A percentile compares a stretch with the other conserved stretches of the same genome.
phyloP scores from a whole-genome alignment of 1,140 invertebrate genomes.

The Zaprionus ornatus region DNA sequence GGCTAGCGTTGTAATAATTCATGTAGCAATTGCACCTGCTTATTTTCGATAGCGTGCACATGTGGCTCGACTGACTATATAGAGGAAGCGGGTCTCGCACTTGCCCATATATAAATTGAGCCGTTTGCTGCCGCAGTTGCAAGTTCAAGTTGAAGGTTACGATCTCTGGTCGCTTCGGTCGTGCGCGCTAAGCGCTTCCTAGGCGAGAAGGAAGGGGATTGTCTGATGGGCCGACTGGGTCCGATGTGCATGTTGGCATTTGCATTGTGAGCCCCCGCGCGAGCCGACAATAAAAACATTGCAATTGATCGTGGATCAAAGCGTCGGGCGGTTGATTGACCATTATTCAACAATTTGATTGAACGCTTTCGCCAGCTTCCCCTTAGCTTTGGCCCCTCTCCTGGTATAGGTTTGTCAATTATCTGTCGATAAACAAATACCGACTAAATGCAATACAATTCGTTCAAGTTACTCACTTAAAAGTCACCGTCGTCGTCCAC shows the following conservation, averaged over 20 bases:
- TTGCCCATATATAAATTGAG: conserved; percentile 28
- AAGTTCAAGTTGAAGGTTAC: conserved; percentile 69
- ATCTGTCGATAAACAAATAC: conserved; percentile 61
- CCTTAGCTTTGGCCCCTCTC: neutral
- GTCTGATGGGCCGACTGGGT: neutral
- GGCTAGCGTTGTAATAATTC: conserved; percentile 59
- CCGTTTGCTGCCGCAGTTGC: conserved; percentile 14
- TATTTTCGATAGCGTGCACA: conserved; percentile 46
- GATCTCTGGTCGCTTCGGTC: conserved; percentile 3
- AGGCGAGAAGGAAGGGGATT: too few species aligned
- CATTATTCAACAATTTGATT: conserved; percentile 69
- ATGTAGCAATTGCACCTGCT: conserved; percentile 55
- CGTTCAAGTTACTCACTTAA: conserved; percentile 60
- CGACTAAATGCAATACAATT: conserved; percentile 53
- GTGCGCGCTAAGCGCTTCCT: neutral
- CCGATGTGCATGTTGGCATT: neutral
- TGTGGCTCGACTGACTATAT: conserved; percentile 15
- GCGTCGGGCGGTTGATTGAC: conserved; percentile 55
- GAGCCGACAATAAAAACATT: conserved; percentile 23
- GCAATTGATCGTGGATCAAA: conserved; percentile 43
- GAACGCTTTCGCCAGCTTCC: conserved; percentile 14
- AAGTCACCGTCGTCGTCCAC: conserved; percentile 27
- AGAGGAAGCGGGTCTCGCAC: conserved; percentile 1
- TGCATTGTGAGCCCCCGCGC: conserved; percentile 2
- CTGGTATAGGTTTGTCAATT: conserved; percentile 54